Base-by-base conservation (phyloP, 2,888 invertebrate genomes). In the Rugalucina vietnamica region DNA sequence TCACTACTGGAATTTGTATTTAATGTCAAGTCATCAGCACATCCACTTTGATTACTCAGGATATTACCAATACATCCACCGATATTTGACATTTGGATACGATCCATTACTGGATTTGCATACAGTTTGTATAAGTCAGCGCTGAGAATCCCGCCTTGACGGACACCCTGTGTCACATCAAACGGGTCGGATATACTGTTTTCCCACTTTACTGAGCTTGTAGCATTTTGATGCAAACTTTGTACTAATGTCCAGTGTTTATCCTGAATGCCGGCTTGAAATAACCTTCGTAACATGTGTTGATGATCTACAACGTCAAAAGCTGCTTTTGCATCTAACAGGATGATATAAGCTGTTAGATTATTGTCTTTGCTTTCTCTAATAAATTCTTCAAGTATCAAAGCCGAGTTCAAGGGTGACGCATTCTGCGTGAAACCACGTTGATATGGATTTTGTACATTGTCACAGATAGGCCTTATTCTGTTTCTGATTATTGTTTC, bases 261-360 rank as follows among this genome's bases (percentile, higher is more conserved):
- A n/a, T 76, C 71, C 14, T 76, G 32, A 12, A 81, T 54, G 5
- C 76, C 76, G 10, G 60, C 27, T n/a, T 81, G 76, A 36, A 71
- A 76, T 50, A 76, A 18, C 21, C 69, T 70, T 54, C 81, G 18
- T 1, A 76, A 18, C 14, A 81, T 36, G 39, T 81, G 76, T 1
- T 39, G 14, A 54, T 82, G 81, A 21, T 72, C 50, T 10, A 82
- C 54, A 8, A 60, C 77, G 37, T 82, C 77, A 43, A 82, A 82
- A 2, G 82, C 82, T 24, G 82, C 12, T 71, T 81, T 81, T 1
- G 81, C 76, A 43, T 81, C 76, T 10, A 81, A 65, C 29, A 81
- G 21, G 12, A 76, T 32, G 1, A 81, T 5, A 10, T 76, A 24
- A 8, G 37, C 34, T 12, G 60, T 34, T 5, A 1, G 1, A 29